phyloP scores from a whole-genome alignment of 2,797 vertebrate species.

The Jordanella pulchra region DNA sequence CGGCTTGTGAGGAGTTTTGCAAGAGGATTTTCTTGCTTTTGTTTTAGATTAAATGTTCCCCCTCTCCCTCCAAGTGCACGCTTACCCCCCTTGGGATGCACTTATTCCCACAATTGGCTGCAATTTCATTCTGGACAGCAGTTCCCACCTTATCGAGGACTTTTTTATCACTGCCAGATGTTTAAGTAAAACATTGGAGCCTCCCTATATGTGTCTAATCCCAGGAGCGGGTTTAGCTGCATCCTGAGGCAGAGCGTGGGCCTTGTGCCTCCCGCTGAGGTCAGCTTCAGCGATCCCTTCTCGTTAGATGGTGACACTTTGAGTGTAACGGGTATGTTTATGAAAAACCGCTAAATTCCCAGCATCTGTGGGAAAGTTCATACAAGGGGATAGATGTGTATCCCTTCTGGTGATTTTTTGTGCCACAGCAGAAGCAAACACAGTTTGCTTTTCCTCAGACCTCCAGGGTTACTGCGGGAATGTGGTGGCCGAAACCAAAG shows the following conservation, averaged over 20 bases:
- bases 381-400: constrained; percentile 51
- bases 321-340: constrained; percentile 68
- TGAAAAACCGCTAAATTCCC: constrained; percentile 74
- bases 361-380: constrained; percentile 74
- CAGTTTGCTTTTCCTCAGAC: constrained; percentile 37
- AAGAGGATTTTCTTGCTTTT: constrained; percentile 56
- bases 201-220: constrained; percentile 70
- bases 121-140: constrained; percentile 54
- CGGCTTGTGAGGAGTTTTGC: constrained; percentile 44
- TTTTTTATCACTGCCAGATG: constrained; percentile 79
- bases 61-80: constrained; percentile 35
- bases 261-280: constrained; percentile 45
- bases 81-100: constrained; percentile 36
- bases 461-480: constrained; percentile 35
- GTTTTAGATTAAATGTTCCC: constrained; percentile 50
- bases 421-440: constrained; percentile 61
- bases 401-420: constrained; percentile 53
- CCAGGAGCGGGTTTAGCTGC: constrained; percentile 60
- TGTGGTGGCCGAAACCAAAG: constrained; percentile 38
- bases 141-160: constrained; percentile 67
- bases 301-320: constrained; percentile 70
- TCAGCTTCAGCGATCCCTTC: constrained; percentile 42
- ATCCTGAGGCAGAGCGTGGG: constrained; percentile 60
- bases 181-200: constrained; percentile 72
- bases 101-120: constrained; percentile 51